Base-by-base conservation (phyloP, 2,888 invertebrate species). In the Chrysolina haemoptera region DNA sequence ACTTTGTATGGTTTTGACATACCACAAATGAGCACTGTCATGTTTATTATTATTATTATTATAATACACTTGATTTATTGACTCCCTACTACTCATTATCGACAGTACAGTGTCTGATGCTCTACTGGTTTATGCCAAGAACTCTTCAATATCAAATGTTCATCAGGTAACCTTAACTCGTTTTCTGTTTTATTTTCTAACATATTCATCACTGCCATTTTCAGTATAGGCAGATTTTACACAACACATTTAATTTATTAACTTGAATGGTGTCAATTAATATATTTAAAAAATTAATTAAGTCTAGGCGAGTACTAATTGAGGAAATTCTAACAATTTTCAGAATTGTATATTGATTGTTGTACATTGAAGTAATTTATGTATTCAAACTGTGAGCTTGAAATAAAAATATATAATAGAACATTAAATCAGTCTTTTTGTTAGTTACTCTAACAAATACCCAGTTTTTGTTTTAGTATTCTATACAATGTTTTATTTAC, bases 231-330 rank as follows among this genome's bases (percentile, higher is more conserved):
- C 59, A 59, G 55, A 62, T 62, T 68, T 62, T 62, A 46, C 12
- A 46, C 14, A 46, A 2, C 46, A 6, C 6, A 6, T 14, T 46
- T 35, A 27, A 35, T 27, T 27, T 71, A 50, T 50, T 62, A 75
- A 71, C 66, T 18, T 69, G 63, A 74, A 27, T 70, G 55, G 71
- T 64, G 75, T 75, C 75, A 75, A 75, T 75, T 75, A 75, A 69
- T 53, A 53, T 8, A 53, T 67, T 67, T 53, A 67, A 53, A 53
- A 62, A 16, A 66, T 59, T 1, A 27, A 59, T 59, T 59, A 59
- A 59, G 35, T 35, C 27, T 68, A 68, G 55, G 62, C 70, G 64
- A 53, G 66, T 75, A 68, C 68, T 75, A 71, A 72, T 53, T 53
- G 35, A 35, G n/a, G 22, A 27, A 27, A 27, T 35, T n/a, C n/a